Percentiles rank a stretch among this genome's conserved stretches.
Evolutionary conservation across 1,140 invertebrate species (phyloP).

Genomic region (Paraescarpia echinospica): DNA sequence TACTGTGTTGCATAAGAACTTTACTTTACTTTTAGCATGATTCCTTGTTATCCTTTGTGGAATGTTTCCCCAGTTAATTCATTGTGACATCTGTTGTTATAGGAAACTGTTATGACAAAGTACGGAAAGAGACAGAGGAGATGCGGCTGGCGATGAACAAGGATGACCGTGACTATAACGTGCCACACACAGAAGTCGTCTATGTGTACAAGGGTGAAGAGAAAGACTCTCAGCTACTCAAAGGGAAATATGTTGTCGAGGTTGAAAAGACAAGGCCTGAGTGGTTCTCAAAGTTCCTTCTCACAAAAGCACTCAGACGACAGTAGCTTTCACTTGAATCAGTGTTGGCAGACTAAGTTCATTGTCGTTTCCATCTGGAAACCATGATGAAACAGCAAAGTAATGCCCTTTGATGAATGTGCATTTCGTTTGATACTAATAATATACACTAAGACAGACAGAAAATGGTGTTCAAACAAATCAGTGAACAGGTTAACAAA

Average conservation of each 20-base stretch:
- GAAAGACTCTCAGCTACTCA: slow-evolving; percentile 49
- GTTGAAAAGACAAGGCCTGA: slow-evolving; percentile 71
- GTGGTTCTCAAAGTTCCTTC: slow-evolving; percentile 80
- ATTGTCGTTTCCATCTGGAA: neutral
- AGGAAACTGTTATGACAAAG: slow-evolving; percentile 76
- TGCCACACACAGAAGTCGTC: slow-evolving; percentile 80
- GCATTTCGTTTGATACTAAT: neutral
- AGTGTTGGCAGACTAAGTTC: neutral
- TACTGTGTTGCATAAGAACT: too few relatives aligned
- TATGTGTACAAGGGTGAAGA: slow-evolving; percentile 80
- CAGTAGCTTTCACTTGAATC: slow-evolving; percentile 1
- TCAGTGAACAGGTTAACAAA: neutral
- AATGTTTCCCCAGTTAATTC: slow-evolving; percentile 3
- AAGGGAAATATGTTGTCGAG: slow-evolving; percentile 73
- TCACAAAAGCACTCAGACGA: slow-evolving; percentile 66
- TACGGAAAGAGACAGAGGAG: slow-evolving; percentile 75
- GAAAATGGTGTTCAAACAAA: neutral
- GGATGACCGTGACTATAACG: slow-evolving; percentile 67
- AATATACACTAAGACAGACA: neutral
- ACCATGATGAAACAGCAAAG: neutral
- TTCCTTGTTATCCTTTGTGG: slow-evolving; percentile 24
- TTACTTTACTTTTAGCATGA: too few relatives aligned
- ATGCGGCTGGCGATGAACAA: slow-evolving; percentile 75
- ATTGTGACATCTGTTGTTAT: slow-evolving; percentile 20
- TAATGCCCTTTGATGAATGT: neutral